Base-by-base conservation (phyloP, 2,797 vertebrate genomes). In the Nannoperca australis region DNA sequence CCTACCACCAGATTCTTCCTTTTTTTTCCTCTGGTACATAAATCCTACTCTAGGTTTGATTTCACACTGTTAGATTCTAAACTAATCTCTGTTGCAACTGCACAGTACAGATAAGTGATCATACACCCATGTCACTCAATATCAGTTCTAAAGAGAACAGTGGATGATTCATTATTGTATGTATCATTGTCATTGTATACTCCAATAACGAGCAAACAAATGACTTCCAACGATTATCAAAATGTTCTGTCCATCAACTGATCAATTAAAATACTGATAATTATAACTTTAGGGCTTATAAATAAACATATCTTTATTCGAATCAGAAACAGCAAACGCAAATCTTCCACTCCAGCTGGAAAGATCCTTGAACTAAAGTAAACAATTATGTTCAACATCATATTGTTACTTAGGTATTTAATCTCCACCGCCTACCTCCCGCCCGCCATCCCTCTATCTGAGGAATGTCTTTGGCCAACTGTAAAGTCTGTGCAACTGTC, bases 401-500 rank as follows among this genome's bases (percentile, higher is more conserved):
- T 42, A 69, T 63, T 76, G 66, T 68, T 54, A 22, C 7, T 51
- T 0, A 13, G 73, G 65, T 59, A 79, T 88, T 87, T 14, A 17
- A 50, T 79, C 75, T 65, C 8, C 9, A 18, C 15, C 55, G 1
- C n/a, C 17, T 17, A 54, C 45, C 61, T 55, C 78, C 50, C 50
- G 58, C 83, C 83, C 81, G 73, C 74, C 64, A 5, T 6, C 40
- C 58, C 45, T 74, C 61, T 82, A 76, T 81, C 78, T 83, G 76
- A 83, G 78, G 87, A 88, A 91, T 90, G 82, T 49, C 54, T 54
- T 14, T 20, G 42, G 53, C 50, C 68, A 38, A 65, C 83, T 81
- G 78, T 77, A 70, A 76, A 55, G 66, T 47, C 70, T 38, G 24
- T 51, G 20, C 68, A 66, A 59, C 56, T 70, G 66, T 76, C 66